phyloP scores from a whole-genome alignment of 2,113 vertebrate species.

The Okapia johnstoni region DNA sequence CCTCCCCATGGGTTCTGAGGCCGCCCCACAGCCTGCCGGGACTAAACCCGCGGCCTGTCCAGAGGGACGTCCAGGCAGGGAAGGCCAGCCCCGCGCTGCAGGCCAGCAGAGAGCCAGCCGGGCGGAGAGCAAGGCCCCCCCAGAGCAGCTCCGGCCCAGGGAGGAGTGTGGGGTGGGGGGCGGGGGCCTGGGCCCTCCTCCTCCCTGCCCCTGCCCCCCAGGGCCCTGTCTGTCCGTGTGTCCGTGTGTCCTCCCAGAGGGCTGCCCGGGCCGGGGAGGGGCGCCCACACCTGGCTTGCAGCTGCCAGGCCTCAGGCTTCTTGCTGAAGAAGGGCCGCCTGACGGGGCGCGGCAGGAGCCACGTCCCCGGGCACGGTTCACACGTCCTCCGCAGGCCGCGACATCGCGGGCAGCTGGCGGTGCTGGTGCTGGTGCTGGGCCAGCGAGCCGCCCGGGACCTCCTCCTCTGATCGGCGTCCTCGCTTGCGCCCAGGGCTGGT shows the following conservation, averaged over 20 bases:
- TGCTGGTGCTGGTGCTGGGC: neutral
- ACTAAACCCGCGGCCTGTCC: neutral
- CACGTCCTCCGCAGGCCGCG: neutral
- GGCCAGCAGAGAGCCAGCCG: neutral
- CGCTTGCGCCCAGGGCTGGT: neutral
- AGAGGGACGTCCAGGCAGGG: neutral
- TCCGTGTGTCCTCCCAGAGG: neutral
- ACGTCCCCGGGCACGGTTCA: neutral
- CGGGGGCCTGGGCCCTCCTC: neutral
- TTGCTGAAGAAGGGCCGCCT: neutral
- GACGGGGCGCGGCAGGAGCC: neutral
- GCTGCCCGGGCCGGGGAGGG: neutral
- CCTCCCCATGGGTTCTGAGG: neutral
- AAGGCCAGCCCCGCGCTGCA: neutral
- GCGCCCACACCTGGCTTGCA: neutral
- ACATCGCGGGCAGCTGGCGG: neutral
- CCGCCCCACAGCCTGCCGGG: neutral
- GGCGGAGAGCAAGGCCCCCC: neutral
- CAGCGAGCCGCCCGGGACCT: neutral
- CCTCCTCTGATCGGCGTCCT: neutral
- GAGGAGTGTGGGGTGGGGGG: neutral
- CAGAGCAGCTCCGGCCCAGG: neutral
- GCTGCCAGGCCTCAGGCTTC: neutral
- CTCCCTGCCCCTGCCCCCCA: neutral
- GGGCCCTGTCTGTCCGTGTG: neutral